Percentiles rank a stretch among this genome's conserved stretches.
phyloP scores from a whole-genome alignment of 2,888 invertebrate species.

The Stenoptilia bipunctidactyla region DNA sequence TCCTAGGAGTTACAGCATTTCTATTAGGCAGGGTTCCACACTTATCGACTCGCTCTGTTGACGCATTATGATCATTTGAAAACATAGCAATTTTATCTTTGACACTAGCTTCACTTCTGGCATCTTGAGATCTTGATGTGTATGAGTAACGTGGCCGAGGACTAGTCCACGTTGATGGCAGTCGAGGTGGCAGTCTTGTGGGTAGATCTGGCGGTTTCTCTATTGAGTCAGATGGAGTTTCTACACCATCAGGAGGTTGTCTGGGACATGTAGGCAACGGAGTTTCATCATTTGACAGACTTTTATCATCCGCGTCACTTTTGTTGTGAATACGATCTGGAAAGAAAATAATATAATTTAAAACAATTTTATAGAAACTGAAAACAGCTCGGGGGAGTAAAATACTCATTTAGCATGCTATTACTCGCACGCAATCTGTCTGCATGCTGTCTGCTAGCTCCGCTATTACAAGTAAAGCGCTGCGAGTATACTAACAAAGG shows the following conservation, averaged over 20 bases:
- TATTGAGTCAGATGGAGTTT: conserved; percentile 79
- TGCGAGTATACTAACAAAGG: no score
- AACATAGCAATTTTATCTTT: conserved; percentile 91
- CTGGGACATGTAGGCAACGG: conserved; percentile 74
- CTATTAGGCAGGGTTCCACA: conserved; percentile 49
- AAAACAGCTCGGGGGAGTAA: conserved; percentile 1
- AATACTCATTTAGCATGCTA: conserved; percentile 9
- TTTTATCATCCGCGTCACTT: conserved; percentile 61
- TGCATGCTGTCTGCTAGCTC: conserved; percentile 23
- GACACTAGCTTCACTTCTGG: conserved; percentile 84
- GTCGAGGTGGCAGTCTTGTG: conserved; percentile 42
- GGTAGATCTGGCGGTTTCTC: conserved; percentile 64
- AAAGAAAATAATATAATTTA: conserved; percentile 21
- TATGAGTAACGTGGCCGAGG: conserved; percentile 49
- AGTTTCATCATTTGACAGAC: conserved; percentile 59
- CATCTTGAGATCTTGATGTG: conserved; percentile 77
- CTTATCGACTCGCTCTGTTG: conserved; percentile 51
- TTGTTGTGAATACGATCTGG: conserved; percentile 52
- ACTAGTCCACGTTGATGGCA: conserved; percentile 33
- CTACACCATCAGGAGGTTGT: conserved; percentile 86
- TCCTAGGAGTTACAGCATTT: conserved; percentile 33
- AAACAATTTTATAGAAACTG: background rate
- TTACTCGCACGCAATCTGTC: conserved; percentile 33
- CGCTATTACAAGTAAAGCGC: conserved; percentile 17
- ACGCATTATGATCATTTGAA: conserved; percentile 66